phyloP scores from a whole-genome alignment of 2,113 vertebrate species.

The Gambusia holbrooki region DNA sequence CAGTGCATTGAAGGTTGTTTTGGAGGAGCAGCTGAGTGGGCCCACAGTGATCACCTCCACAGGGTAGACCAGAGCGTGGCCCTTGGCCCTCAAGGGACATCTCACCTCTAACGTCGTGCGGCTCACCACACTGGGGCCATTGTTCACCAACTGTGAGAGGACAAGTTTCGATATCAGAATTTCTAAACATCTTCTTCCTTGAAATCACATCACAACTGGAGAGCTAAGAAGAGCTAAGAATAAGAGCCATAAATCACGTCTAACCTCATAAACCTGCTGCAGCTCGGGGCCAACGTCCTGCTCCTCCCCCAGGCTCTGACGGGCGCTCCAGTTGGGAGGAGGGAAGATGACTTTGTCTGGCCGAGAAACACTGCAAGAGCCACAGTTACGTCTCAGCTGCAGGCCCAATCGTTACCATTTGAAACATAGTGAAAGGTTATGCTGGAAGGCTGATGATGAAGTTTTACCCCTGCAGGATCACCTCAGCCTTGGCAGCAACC shows the following conservation, averaged over 20 bases:
- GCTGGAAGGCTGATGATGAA: background rate
- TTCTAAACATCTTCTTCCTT: background rate
- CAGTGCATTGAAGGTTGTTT: slow-evolving; percentile 75
- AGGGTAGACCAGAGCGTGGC: slow-evolving; percentile 80
- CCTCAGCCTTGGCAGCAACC: slow-evolving; percentile 78
- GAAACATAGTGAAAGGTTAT: no score
- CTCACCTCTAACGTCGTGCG: slow-evolving; percentile 74
- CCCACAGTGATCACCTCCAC: slow-evolving; percentile 73
- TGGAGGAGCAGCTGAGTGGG: slow-evolving; percentile 79
- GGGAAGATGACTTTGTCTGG: slow-evolving; percentile 84
- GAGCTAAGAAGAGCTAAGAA: background rate
- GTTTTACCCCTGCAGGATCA: slow-evolving; percentile 85
- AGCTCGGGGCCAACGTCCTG: slow-evolving; percentile 83
- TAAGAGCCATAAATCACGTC: background rate
- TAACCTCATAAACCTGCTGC: slow-evolving; percentile 87
- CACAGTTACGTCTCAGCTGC: background rate
- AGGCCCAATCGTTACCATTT: no score
- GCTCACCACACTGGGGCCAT: slow-evolving; percentile 84
- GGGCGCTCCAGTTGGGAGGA: slow-evolving; percentile 73
- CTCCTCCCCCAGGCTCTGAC: slow-evolving; percentile 69
- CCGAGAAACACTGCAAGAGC: slow-evolving; percentile 79
- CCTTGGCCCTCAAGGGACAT: slow-evolving; percentile 77
- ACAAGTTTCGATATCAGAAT: background rate
- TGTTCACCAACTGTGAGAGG: slow-evolving; percentile 81
- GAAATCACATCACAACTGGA: background rate